Percentiles rank a stretch among this genome's conserved stretches.
phyloP scores from a whole-genome alignment of 2,888 invertebrate species.

The Trichopria drosophilae region DNA sequence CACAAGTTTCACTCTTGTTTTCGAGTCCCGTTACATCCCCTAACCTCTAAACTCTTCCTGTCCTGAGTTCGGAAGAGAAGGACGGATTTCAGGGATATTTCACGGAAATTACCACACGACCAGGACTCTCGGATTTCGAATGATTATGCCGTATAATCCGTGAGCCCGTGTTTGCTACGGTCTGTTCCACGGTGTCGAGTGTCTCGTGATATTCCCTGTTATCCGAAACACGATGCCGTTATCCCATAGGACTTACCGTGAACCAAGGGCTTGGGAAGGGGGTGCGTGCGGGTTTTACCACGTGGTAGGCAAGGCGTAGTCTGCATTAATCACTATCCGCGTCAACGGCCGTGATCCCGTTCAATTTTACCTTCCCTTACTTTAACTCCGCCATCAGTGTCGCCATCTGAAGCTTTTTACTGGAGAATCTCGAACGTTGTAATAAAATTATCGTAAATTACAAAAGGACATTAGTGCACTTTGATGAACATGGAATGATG shows the following conservation, averaged over 20 bases:
- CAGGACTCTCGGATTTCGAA: constrained; percentile 53
- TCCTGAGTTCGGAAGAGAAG: constrained; percentile 18
- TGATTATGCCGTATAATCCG: constrained; percentile 57
- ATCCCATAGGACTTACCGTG: constrained; percentile 56
- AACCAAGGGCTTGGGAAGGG: constrained; percentile 37
- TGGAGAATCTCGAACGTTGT: too few relatives aligned
- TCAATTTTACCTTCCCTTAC: too few relatives aligned
- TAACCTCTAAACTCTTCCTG: neutral
- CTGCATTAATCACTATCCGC: constrained; percentile 51
- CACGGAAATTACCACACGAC: constrained; percentile 46
- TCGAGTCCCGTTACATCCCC: neutral
- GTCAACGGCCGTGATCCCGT: constrained; percentile 49
- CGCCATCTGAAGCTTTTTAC: too few relatives aligned
- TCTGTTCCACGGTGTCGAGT: constrained; percentile 45
- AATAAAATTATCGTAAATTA: too few relatives aligned
- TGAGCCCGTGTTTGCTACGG: constrained; percentile 51
- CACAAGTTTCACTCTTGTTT: too few relatives aligned
- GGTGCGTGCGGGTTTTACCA: too few relatives aligned
- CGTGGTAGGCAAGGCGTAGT: constrained; percentile 30
- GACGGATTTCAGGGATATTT: constrained; percentile 46
- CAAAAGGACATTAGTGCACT: too few relatives aligned
- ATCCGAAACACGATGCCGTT: constrained; percentile 57
- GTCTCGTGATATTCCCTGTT: constrained; percentile 56
- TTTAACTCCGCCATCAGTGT: too few relatives aligned
- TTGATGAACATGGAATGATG: too few relatives aligned